A percentile compares a stretch with the other conserved stretches of the same genome.
Conservation (phyloP, 2,888 invertebrate genomes). For the Pammene aurita region DNA sequence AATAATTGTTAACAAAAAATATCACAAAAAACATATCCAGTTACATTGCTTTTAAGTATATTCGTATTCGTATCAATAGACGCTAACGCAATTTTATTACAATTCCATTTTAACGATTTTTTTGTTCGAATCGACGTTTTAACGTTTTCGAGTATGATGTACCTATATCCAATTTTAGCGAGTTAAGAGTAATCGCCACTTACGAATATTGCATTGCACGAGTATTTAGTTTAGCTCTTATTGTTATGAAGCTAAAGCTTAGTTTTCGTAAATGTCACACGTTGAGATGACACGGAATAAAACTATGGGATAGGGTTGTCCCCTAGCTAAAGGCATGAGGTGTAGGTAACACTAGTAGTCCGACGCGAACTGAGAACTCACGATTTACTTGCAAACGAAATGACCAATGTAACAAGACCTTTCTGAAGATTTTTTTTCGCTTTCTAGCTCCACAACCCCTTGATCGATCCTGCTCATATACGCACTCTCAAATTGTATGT, state of each 20-base stretch:
- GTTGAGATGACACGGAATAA: constrained; percentile 3
- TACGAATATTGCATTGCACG: background rate
- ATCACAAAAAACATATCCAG: background rate
- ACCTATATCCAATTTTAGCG: constrained; percentile 16
- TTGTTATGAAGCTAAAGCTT: background rate
- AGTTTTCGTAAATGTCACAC: background rate
- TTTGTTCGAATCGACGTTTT: constrained; percentile 8
- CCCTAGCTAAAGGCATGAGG: background rate
- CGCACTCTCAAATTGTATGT: too few relatives aligned
- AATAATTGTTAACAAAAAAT: too few relatives aligned
- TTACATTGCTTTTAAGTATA: constrained; percentile 1
- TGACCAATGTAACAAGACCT: too few relatives aligned
- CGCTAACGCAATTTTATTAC: background rate
- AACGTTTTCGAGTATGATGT: constrained; percentile 16
- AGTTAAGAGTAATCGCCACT: constrained; percentile 33
- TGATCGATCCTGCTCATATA: too few relatives aligned
- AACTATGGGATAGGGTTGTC: constrained; percentile 28
- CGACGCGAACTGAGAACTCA: too few relatives aligned
- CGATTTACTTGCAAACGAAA: too few relatives aligned
- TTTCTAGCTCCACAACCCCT: too few relatives aligned
- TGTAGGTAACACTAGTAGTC: too few relatives aligned
- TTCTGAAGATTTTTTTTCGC: too few relatives aligned
- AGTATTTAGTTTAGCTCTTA: background rate
- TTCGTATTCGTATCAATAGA: background rate
- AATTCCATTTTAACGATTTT: background rate